phyloP scores from a whole-genome alignment of 1,140 invertebrate genomes.

The Arctopsyche grandis region DNA sequence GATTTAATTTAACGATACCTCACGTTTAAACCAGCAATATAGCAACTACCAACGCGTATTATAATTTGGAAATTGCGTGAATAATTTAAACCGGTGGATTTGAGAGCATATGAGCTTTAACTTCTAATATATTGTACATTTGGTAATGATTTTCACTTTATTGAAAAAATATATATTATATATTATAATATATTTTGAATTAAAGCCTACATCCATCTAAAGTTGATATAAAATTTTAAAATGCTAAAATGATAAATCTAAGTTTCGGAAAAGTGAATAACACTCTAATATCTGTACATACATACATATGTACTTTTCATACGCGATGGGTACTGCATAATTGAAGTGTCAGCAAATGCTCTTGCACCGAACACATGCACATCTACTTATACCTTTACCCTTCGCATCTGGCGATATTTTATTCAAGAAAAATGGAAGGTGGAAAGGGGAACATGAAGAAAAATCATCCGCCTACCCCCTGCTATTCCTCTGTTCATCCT shows the following conservation, averaged over 20 bases:
- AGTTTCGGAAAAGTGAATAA: too few relatives aligned
- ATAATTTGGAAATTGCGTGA: conserved; percentile 36
- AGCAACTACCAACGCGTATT: not conserved
- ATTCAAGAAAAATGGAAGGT: conserved; percentile 29
- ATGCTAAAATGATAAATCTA: too few relatives aligned
- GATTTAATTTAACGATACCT: conserved; percentile 12
- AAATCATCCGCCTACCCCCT: conserved; percentile 23
- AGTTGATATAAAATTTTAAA: too few relatives aligned
- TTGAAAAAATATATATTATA: too few relatives aligned
- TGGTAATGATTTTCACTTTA: too few relatives aligned
- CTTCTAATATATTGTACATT: too few relatives aligned
- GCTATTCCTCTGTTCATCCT: not conserved
- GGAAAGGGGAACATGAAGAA: conserved; percentile 17
- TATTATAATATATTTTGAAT: too few relatives aligned
- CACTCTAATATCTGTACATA: too few relatives aligned
- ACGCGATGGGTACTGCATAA: not conserved
- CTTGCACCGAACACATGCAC: not conserved
- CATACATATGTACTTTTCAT: not conserved
- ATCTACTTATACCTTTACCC: not conserved
- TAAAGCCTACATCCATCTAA: too few relatives aligned
- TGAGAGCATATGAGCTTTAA: too few relatives aligned
- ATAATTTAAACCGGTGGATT: conserved; percentile 9
- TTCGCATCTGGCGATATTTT: conserved; percentile 21
- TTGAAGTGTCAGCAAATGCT: conserved; percentile 4
- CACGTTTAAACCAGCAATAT: not conserved